Base-by-base conservation (phyloP, 2,113 vertebrate genomes). In the Crypturellus undulatus region DNA sequence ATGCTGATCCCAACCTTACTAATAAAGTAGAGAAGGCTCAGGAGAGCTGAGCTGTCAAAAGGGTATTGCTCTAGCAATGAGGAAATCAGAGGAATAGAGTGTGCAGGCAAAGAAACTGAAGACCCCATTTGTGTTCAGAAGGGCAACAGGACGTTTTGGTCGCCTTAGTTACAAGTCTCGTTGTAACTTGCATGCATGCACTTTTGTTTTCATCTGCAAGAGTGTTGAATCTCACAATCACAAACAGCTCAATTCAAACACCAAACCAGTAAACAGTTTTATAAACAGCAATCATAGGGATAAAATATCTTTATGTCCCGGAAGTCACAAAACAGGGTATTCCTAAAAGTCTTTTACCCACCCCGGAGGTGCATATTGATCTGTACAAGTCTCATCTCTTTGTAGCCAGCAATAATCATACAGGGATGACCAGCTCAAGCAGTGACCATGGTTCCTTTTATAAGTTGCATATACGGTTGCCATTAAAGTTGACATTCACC, bases 161-260 rank as follows among this genome's bases (percentile, higher is more conserved):
- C 95, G 9, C 95, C 94, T 95, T 95, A 97, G 78, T 93, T 97
- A 97, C 84, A 96, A 95, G 95, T 86, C 80, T 86, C 52, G 88
- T 65, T 82, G 91, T 65, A 93, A 96, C 95, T 84, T 96, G 96
- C 94, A 96, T 98, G 97, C 97, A 97, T 11, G 51, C 42, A 91
- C 95, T 93, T 93, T 73, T 96, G 93, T 90, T 95, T 96, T 84
- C 87, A 94, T 93, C 86, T 93, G 89, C 80, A 91, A 69, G 90
- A 96, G 93, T 77, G 94, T 28, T 95, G 94, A 91, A 93, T 96
- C 82, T 97, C 97, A 95, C 92, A 97, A 96, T 94, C 96, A 98
- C 95, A 84, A 90, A 96, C 36, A 82, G 79, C 49, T 97, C 94
- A 96, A 95, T 90, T 94, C 94, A 97, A 97, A 98, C 97, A 98